Conservation (phyloP, 2,113 vertebrate species). For the Cromileptes altivelis region DNA sequence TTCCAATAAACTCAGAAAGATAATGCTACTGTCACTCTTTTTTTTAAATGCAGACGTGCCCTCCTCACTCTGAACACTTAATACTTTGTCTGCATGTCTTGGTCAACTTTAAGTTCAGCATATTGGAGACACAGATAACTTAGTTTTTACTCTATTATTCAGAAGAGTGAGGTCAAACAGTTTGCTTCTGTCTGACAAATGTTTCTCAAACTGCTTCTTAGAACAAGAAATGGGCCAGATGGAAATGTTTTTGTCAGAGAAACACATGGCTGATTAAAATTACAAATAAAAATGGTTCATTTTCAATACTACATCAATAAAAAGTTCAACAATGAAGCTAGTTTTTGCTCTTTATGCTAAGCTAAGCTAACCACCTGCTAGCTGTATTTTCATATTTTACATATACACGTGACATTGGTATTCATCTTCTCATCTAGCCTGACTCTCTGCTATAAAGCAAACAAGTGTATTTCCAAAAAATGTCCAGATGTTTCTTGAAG, state of each 20-base stretch:
- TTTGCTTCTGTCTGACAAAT: not conserved
- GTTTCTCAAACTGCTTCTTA: not conserved
- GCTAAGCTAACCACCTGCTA: not conserved
- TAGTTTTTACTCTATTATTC: not conserved
- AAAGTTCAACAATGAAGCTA: not conserved
- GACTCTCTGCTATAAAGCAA: not conserved
- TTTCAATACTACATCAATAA: not conserved
- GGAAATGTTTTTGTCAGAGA: not conserved
- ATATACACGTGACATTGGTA: not conserved
- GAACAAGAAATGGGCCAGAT: not conserved
- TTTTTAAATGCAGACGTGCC: slow-evolving; percentile 5
- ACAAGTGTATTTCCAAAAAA: not conserved
- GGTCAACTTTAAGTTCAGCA: slow-evolving; percentile 25
- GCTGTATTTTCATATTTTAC: not conserved
- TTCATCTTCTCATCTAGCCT: no score
- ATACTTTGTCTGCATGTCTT: slow-evolving; percentile 12
- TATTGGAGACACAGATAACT: not conserved
- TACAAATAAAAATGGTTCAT: no score
- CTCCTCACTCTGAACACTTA: slow-evolving; percentile 10
- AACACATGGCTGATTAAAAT: not conserved
- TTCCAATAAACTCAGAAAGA: slow-evolving; percentile 4
- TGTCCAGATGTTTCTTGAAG: not conserved
- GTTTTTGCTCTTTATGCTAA: not conserved
- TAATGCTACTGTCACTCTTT: not conserved
- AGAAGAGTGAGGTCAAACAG: not conserved